Percentiles rank a stretch among this genome's conserved stretches.
These are phyloP conservation scores for Phataginus tetradactyla DNA, from an alignment of 2,797 vertebrate species.

Conservation along the genomic window DNA sequence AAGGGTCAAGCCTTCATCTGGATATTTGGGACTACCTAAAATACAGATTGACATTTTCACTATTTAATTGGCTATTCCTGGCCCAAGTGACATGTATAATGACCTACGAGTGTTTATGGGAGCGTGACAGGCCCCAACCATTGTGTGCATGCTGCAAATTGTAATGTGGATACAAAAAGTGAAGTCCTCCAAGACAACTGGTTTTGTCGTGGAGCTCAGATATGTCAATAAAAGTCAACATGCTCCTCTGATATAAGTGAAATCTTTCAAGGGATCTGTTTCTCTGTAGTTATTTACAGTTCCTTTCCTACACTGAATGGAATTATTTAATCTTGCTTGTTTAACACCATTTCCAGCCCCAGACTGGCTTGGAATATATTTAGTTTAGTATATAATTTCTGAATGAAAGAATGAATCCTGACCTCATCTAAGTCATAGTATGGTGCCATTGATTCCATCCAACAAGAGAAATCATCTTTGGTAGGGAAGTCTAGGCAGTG, in stretches of 20 bases:
- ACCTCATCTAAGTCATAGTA: neutral
- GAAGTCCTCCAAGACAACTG: neutral
- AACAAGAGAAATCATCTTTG: neutral
- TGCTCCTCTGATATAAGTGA: neutral
- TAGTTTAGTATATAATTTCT: neutral
- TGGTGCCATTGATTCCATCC: neutral
- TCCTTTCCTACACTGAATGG: neutral
- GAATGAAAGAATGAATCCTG: neutral
- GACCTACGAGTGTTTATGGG: neutral
- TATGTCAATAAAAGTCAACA: neutral
- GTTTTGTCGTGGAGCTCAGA: neutral
- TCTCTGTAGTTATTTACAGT: neutral
- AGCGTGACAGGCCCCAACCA: neutral
- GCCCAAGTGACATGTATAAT: neutral
- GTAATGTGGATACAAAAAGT: conserved; percentile 4
- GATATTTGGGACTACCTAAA: neutral
- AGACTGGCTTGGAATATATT: neutral
- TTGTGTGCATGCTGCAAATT: neutral
- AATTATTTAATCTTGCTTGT: neutral
- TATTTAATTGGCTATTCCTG: neutral
- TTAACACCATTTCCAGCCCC: neutral
- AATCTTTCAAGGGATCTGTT: neutral
- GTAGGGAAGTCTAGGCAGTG: neutral
- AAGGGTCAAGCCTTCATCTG: neutral
- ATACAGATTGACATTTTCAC: neutral